These are phyloP conservation scores for Reinhardtius hippoglossoides DNA, from an alignment of 2,113 vertebrate genomes.

Conservation along the genomic window DNA sequence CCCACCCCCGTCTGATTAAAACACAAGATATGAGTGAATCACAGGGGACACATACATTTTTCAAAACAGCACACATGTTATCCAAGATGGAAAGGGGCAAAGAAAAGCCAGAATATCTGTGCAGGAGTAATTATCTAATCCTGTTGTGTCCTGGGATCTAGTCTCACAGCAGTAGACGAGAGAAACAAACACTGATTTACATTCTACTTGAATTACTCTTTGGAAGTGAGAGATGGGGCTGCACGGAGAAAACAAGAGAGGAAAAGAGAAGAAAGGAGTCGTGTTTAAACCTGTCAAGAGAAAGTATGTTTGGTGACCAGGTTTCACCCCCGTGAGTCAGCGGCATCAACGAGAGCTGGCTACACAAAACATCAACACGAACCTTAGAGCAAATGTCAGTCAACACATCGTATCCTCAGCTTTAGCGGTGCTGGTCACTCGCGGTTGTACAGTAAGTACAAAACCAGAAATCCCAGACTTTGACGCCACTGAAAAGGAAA, in stretches of 20 bases:
- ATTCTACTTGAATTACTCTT: not conserved
- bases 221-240: not conserved
- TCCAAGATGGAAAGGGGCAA: no score
- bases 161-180: not conserved
- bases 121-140: no score
- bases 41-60: no score
- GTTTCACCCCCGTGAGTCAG: conserved; percentile 15
- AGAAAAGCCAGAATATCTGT: no score
- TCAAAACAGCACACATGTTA: no score
- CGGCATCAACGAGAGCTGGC: not conserved
- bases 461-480: not conserved
- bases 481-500: not conserved
- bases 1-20: no score
- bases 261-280: not conserved
- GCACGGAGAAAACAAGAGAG: not conserved
- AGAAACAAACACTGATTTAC: not conserved
- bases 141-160: not conserved
- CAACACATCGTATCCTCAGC: no score
- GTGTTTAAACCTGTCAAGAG: not conserved
- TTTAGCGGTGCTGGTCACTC: no score
- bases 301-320: not conserved
- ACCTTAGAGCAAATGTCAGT: no score
- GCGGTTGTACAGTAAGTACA: not conserved
- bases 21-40: no score
- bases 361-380: no score